Percentiles rank a stretch among this genome's conserved stretches.
These are phyloP conservation scores for Helicoverpa assulta DNA, from an alignment of 2,888 invertebrate species.

Conservation along the genomic window DNA sequence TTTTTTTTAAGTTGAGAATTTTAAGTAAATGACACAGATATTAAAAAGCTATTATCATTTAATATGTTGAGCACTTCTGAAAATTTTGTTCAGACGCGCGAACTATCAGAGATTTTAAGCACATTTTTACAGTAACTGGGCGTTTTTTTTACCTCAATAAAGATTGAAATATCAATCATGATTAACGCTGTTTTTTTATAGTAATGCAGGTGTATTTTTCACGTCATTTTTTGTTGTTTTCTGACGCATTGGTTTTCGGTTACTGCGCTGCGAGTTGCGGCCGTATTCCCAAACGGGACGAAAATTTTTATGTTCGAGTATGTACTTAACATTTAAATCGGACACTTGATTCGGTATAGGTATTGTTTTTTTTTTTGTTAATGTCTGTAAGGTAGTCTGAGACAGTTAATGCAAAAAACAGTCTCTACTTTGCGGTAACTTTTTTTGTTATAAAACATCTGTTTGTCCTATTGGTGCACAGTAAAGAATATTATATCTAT, in stretches of 20 bases:
- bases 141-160: background rate
- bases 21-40: too few relatives aligned
- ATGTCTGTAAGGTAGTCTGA: background rate
- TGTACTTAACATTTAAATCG: background rate
- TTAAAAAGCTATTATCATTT: too few relatives aligned
- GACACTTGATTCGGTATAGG: background rate
- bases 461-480: too few relatives aligned
- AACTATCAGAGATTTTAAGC: background rate
- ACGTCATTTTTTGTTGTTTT: background rate
- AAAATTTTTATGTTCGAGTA: background rate
- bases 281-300: constrained; percentile 1
- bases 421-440: too few relatives aligned
- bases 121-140: background rate
- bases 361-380: background rate
- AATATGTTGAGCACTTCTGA: too few relatives aligned
- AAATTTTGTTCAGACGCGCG: too few relatives aligned
- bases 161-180: background rate
- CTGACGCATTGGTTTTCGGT: constrained; percentile 2
- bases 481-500: too few relatives aligned
- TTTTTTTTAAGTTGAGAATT: too few relatives aligned
- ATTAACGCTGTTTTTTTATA: background rate
- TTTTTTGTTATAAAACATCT: background rate
- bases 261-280: background rate
- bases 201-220: background rate
- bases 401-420: background rate